Conservation (phyloP, 2,113 vertebrate genomes). For the Poecilia latipinna region DNA sequence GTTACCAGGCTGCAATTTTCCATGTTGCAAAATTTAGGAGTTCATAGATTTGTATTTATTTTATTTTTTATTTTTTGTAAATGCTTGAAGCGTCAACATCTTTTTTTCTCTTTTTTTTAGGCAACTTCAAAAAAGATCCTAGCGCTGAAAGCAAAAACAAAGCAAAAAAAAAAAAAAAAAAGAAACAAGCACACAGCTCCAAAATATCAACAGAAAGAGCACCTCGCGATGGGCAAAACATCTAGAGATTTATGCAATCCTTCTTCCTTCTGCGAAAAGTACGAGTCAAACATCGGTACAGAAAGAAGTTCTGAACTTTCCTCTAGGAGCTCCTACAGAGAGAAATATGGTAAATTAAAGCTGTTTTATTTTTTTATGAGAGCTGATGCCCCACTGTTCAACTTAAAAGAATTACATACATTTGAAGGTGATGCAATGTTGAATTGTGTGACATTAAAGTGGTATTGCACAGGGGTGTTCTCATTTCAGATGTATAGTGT, state of each 20-base stretch:
- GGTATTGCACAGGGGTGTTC: conserved; percentile 1
- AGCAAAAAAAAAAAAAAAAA: no score
- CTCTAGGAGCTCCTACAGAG: neutral
- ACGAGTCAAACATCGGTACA: neutral
- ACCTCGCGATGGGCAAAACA: neutral
- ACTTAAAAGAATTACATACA: conserved; percentile 2
- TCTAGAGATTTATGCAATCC: neutral
- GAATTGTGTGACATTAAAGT: conserved; percentile 20
- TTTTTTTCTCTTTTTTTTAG: neutral
- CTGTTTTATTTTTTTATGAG: neutral
- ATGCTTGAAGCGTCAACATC: neutral
- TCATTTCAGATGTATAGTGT: conserved; percentile 9
- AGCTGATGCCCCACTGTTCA: conserved; percentile 8
- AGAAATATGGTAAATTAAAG: neutral
- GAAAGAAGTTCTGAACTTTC: neutral
- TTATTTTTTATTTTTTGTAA: neutral
- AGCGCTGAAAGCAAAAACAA: neutral
- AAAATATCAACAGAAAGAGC: neutral
- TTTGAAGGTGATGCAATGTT: conserved; percentile 12
- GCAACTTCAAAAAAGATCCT: neutral
- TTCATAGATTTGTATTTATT: neutral
- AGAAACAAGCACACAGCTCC: neutral
- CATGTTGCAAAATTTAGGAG: neutral
- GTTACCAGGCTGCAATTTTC: neutral
- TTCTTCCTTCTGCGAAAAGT: neutral